Percentiles rank a stretch among this genome's conserved stretches.
phyloP scores from a whole-genome alignment of 2,888 invertebrate genomes.

The Taphrorychus bicolor region DNA sequence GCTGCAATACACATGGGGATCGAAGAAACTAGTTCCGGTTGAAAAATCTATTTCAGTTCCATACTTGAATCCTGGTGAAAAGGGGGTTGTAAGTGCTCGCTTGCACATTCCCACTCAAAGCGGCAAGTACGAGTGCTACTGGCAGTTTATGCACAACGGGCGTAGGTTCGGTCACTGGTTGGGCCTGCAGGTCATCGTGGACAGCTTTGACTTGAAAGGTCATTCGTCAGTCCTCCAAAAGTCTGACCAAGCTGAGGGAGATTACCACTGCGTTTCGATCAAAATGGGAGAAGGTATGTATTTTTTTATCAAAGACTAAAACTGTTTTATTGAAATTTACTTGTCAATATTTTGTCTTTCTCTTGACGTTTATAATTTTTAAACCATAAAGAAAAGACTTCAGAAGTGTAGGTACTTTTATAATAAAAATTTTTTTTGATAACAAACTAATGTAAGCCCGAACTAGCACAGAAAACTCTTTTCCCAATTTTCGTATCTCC shows the following conservation, averaged over 20 bases:
- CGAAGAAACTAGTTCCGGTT: constrained; percentile 55
- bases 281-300: neutral
- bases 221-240: constrained; percentile 44
- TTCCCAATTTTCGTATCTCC: no score
- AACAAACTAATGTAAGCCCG: no score
- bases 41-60: constrained; percentile 54
- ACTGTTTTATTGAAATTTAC: no score
- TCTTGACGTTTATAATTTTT: no score
- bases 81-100: constrained; percentile 53
- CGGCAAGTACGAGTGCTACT: constrained; percentile 60
- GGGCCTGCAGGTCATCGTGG: constrained; percentile 57
- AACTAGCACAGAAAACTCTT: no score
- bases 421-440: no score
- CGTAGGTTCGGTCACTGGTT: constrained; percentile 60
- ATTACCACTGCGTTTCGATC: neutral
- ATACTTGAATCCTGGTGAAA: constrained; percentile 55
- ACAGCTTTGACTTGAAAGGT: constrained; percentile 43
- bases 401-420: no score
- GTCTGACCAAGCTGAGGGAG: neutral
- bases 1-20: constrained; percentile 59
- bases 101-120: constrained; percentile 56
- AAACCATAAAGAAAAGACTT: no score
- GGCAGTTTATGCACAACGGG: constrained; percentile 59
- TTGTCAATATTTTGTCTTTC: no score
- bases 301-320: neutral